Conservation (phyloP, 37 sponge, comb jelly and placozoan genomes). For the Theonella swinhoei region DNA sequence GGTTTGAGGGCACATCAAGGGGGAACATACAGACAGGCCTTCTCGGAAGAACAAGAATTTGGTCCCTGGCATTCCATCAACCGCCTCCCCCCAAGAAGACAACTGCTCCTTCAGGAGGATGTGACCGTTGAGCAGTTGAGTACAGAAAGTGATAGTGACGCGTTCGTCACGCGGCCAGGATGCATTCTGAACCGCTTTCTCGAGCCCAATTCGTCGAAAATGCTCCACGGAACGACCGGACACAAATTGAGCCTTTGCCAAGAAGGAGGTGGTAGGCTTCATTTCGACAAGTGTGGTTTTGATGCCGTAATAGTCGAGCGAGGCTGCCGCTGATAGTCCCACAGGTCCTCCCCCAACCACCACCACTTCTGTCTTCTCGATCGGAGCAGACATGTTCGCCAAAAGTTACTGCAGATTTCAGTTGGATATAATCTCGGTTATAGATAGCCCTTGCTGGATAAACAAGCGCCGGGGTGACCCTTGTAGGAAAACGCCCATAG, state of each 20-base stretch:
- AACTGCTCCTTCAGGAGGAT: conserved; percentile 19
- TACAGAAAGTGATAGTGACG: neutral
- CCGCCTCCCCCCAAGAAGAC: conserved; percentile 62
- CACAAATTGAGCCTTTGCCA: conserved; percentile 57
- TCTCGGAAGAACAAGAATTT: conserved; percentile 27
- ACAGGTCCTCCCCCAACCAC: conserved; percentile 76
- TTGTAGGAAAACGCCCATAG: too few species aligned
- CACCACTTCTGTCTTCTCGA: conserved; percentile 41
- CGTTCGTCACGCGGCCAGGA: conserved; percentile 58
- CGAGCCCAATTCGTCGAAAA: conserved; percentile 63
- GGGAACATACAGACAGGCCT: conserved; percentile 18
- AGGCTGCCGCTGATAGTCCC: conserved; percentile 66
- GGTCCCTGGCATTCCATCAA: conserved; percentile 21
- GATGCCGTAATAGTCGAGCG: conserved; percentile 60
- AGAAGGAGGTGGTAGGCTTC: conserved; percentile 30
- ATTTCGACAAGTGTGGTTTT: conserved; percentile 72
- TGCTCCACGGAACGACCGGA: conserved; percentile 75
- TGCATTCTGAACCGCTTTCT: conserved; percentile 26
- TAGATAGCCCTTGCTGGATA: too few species aligned
- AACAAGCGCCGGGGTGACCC: too few species aligned
- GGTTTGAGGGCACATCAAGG: conserved; percentile 64
- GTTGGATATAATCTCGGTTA: too few species aligned
- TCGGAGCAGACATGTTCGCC: neutral
- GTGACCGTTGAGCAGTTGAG: neutral
- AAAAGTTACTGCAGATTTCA: too few species aligned